Evolutionary conservation across 2,888 invertebrate genomes (phyloP).

Genomic region (Phasia obesa): DNA sequence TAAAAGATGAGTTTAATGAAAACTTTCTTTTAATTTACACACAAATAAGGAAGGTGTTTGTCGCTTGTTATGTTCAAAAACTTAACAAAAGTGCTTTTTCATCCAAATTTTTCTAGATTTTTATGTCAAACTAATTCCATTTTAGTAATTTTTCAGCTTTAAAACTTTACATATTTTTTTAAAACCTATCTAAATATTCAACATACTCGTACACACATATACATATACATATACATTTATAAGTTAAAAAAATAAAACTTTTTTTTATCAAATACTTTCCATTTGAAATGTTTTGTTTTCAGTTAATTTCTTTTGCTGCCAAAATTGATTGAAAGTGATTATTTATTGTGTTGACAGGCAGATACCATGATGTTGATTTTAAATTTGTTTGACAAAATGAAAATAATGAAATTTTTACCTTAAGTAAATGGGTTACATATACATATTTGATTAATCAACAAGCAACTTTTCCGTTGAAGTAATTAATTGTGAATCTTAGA

Average conservation of each 20-base stretch:
- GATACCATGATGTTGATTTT: background rate
- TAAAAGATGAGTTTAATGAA: no score
- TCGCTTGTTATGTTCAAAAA: no score
- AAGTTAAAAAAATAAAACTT: background rate
- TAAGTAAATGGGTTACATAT: no score
- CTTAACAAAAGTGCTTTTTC: background rate
- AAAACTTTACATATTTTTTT: background rate
- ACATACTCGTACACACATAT: no score
- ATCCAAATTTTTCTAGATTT: background rate
- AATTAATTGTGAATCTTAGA: no score
- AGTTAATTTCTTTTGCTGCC: background rate
- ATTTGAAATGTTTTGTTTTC: background rate
- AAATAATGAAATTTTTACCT: no score
- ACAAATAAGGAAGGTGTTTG: no score
- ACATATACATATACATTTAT: no score
- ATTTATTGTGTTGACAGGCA: background rate
- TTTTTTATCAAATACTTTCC: background rate
- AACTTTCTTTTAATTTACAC: no score
- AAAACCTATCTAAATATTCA: background rate
- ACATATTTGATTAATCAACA: no score
- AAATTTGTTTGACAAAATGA: no score
- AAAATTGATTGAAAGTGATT: background rate
- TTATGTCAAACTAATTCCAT: background rate
- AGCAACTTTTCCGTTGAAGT: no score
- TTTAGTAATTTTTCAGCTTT: background rate